Conservation (phyloP, 2,888 invertebrate genomes). For the Hirtodrosophila alboralis region DNA sequence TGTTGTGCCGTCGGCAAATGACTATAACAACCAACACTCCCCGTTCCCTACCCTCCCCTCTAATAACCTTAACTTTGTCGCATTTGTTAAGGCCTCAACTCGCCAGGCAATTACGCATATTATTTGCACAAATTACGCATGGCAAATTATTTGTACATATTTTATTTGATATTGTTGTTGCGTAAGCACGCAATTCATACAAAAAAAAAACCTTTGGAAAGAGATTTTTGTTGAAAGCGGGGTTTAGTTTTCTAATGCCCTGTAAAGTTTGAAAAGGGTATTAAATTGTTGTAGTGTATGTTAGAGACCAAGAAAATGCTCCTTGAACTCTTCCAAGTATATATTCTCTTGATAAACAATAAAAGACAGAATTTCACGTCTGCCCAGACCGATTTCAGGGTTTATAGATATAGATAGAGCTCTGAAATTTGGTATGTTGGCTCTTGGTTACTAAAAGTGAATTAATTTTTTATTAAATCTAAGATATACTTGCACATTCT, state of each 20-base stretch:
- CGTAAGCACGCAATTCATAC: slow-evolving; percentile 62
- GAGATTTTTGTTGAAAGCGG: background rate
- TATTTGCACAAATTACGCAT: slow-evolving; percentile 80
- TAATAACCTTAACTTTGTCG: background rate
- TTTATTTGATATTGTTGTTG: slow-evolving; percentile 55
- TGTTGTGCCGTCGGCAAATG: slow-evolving; percentile 52
- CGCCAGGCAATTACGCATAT: slow-evolving; percentile 71
- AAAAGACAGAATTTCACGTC: too few relatives aligned
- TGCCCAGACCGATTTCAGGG: too few relatives aligned
- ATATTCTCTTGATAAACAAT: too few relatives aligned
- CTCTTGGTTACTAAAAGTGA: too few relatives aligned
- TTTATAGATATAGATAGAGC: too few relatives aligned
- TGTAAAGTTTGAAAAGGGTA: background rate
- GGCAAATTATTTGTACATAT: slow-evolving; percentile 66
- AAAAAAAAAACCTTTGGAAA: slow-evolving; percentile 4
- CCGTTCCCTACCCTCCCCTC: background rate
- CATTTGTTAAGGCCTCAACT: slow-evolving; percentile 30
- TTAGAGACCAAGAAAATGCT: too few relatives aligned
- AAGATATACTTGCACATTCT: too few relatives aligned
- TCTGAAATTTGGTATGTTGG: too few relatives aligned
- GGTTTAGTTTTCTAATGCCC: slow-evolving; percentile 15
- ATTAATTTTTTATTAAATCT: too few relatives aligned
- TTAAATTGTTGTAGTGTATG: too few relatives aligned
- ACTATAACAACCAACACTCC: slow-evolving; percentile 16
- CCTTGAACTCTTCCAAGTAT: too few relatives aligned